Evolutionary conservation across 37 sponge, comb jelly and placozoan genomes (phyloP).

Genomic region (Beroe ovata): DNA sequence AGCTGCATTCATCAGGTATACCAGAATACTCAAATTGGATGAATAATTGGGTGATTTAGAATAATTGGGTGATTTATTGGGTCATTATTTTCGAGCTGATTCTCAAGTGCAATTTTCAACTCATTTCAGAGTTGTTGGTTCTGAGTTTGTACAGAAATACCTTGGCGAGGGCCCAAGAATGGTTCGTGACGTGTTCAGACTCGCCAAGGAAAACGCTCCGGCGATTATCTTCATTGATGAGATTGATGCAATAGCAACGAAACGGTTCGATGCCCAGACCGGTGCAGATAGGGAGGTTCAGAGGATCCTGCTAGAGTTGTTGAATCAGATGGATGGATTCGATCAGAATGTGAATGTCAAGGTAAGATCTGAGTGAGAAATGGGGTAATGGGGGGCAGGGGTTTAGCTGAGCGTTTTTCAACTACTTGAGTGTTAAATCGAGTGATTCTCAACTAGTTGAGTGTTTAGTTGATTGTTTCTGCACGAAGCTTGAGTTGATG

Average conservation of each 20-base stretch:
- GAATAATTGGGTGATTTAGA: too few species aligned
- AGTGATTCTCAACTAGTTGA: too few species aligned
- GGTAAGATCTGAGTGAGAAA: slow-evolving; percentile 69
- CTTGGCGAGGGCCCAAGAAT: slow-evolving; percentile 96
- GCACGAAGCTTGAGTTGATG: too few species aligned
- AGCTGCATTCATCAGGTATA: slow-evolving; percentile 84
- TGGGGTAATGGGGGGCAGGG: too few species aligned
- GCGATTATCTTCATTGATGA: slow-evolving; percentile 98
- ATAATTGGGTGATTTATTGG: too few species aligned
- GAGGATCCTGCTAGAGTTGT: slow-evolving; percentile 90
- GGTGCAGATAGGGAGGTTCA: slow-evolving; percentile 99
- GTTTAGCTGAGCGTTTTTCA: too few species aligned
- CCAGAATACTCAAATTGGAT: not conserved
- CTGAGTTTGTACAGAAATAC: slow-evolving; percentile 99
- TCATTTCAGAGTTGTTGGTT: slow-evolving; percentile 86
- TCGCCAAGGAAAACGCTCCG: slow-evolving; percentile 97
- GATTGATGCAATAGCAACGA: slow-evolving; percentile 98
- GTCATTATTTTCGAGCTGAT: too few species aligned
- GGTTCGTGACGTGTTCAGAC: slow-evolving; percentile 96
- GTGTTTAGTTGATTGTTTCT: too few species aligned
- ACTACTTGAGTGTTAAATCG: too few species aligned
- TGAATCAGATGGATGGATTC: slow-evolving; percentile 99
- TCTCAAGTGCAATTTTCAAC: too few species aligned
- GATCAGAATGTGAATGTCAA: slow-evolving; percentile 95
- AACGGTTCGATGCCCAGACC: slow-evolving; percentile 97